Base-by-base conservation (phyloP, 2,888 invertebrate genomes). In the Sarcophaga variegata region DNA sequence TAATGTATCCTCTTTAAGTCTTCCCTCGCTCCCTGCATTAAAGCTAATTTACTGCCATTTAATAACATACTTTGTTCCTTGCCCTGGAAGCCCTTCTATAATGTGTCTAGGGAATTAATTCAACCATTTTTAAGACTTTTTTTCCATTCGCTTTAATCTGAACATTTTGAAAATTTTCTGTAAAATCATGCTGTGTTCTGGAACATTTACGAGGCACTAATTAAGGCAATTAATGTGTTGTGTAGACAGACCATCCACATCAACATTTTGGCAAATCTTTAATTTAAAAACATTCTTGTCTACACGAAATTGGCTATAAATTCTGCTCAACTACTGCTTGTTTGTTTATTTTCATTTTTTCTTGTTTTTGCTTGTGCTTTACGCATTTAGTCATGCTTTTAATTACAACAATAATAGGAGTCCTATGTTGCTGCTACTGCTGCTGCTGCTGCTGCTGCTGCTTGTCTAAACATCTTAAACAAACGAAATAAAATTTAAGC, bases 221-320 rank as follows among this genome's bases (percentile, higher is more conserved):
- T 83, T 83, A 78, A 10, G 37, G 17, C 60, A 83, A 78, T 74
- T 66, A 78, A 78, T 67, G 54, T 74, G 62, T 49, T 67, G 62
- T 78, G 4, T 10, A 37, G 37, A 37, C 37, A 37, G 37, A 37
- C 37, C 37, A 37, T 37, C n/a, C n/a, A 12, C 10, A 54, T 54
- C 37, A 22, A 54, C 54, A 37, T 72, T 59, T 22, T 47, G 76
- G 17, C 17, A 49, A 77, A 49, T 49, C 60, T 71, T 76, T 80
- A 66, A 80, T 71, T 66, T 66, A 45, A 64, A 79, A 69, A 85
- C 27, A 64, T 69, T 67, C n/a, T 74, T 83, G 72, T 78, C 49
- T 67, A 71, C 54, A 67, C 14, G 22, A 72, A 72, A 67, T 83
- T 74, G 25, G 22, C 72, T 72, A 67, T 47, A 77, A 54, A 54